Conservation (phyloP, 92 coral and sea anemone genomes). For the Paragorgia papillata region DNA sequence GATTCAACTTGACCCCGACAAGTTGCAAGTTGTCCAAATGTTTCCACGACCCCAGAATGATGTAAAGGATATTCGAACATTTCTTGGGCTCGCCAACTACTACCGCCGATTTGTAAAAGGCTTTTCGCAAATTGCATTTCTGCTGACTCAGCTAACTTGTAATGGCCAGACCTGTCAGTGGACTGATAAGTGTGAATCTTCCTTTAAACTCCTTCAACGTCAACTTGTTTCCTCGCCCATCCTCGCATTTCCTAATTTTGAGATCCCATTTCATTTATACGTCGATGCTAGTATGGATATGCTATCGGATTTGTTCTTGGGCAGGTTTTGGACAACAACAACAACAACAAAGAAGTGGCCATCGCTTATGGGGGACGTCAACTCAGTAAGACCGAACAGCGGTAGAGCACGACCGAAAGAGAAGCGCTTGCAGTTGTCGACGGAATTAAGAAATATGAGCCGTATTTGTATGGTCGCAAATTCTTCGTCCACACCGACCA, state of each 20-base stretch:
- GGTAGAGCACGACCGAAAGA: conserved; percentile 52
- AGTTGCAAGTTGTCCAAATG: conserved; percentile 43
- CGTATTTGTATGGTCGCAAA: conserved; percentile 40
- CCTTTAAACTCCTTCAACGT: conserved; percentile 46
- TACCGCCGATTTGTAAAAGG: conserved; percentile 60
- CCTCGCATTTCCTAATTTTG: conserved; percentile 54
- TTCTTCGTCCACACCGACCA: conserved; percentile 57
- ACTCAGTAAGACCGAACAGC: conserved; percentile 48
- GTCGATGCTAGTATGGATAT: conserved; percentile 55
- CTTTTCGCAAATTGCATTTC: conserved; percentile 53
- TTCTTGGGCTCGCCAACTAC: conserved; percentile 61
- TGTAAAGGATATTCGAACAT: conserved; percentile 54
- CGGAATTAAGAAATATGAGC: conserved; percentile 38
- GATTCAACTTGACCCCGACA: conserved; percentile 57
- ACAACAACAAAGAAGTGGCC: conserved; percentile 46
- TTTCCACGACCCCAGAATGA: conserved; percentile 60
- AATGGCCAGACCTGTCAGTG: conserved; percentile 41
- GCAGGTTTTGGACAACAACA: too few relatives aligned
- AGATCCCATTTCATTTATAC: conserved; percentile 35
- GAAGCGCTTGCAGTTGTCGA: conserved; percentile 57
- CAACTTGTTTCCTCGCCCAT: conserved; percentile 57
- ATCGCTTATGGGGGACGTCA: conserved; percentile 58
- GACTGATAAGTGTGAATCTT: conserved; percentile 34
- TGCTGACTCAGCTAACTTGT: conserved; percentile 41
- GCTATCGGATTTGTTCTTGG: conserved; percentile 58